phyloP scores from a whole-genome alignment of 2,888 invertebrate species.

The Sabatieria punctata region DNA sequence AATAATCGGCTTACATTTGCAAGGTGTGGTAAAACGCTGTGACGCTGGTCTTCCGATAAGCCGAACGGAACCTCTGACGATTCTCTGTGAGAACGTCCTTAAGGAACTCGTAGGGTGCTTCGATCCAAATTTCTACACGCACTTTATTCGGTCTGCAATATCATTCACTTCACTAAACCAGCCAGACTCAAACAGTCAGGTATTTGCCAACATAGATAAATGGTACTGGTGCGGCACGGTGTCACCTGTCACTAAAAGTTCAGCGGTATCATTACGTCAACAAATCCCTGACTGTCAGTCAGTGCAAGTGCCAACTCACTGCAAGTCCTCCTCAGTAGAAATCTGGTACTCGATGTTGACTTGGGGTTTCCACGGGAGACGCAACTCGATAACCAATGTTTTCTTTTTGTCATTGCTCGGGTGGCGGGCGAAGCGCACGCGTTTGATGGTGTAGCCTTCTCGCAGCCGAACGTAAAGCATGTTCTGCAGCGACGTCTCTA shows the following conservation, averaged over 20 bases:
- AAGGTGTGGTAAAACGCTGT: conserved; percentile 31
- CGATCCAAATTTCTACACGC: conserved; percentile 16
- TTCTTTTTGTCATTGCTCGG: no score
- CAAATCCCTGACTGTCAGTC: no score
- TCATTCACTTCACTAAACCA: no score
- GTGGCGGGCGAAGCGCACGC: no score
- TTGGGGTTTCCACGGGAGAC: conserved; percentile 53
- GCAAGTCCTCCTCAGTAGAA: no score
- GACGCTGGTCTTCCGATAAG: conserved; percentile 49
- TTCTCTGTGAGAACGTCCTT: conserved; percentile 52
- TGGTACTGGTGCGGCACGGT: no score
- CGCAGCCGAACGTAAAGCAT: conserved; percentile 53
- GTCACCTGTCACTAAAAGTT: conserved; percentile 3
- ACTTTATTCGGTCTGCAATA: no score
- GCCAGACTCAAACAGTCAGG: no score
- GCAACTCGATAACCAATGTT: conserved; percentile 48
- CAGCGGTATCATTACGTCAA: conserved; percentile 43
- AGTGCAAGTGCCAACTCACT: no score
- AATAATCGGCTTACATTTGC: conserved; percentile 38
- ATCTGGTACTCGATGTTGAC: conserved; percentile 51
- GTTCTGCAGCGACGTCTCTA: conserved; percentile 39
- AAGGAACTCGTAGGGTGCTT: conserved; percentile 47
- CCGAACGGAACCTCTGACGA: conserved; percentile 44
- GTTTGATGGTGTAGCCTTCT: conserved; percentile 54
- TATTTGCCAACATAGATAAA: no score